These are phyloP conservation scores for Junonia oenone DNA, from an alignment of 2,888 invertebrate species.

Conservation along the genomic window DNA sequence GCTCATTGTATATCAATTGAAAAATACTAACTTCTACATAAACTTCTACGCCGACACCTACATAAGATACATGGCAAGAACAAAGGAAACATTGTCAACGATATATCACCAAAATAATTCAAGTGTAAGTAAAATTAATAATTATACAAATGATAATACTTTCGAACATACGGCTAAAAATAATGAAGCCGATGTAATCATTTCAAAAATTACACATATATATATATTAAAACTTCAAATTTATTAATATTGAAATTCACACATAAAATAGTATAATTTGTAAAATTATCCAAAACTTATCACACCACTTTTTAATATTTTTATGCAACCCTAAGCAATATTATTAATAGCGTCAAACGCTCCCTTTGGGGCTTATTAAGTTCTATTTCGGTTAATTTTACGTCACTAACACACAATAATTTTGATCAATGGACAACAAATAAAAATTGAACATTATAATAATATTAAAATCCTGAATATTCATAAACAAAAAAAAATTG, in stretches of 20 bases:
- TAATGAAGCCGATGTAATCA: conserved; percentile 44
- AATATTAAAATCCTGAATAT: conserved; percentile 78
- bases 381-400: conserved; percentile 75
- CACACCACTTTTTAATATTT: conserved; percentile 76
- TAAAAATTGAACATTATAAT: conserved; percentile 72
- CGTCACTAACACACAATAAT: conserved; percentile 77
- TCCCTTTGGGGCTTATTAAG: conserved; percentile 75
- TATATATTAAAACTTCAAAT: conserved; percentile 57
- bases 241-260: conserved; percentile 73
- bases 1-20: conserved; percentile 72
- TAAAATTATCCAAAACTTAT: conserved; percentile 80
- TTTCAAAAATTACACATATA: conserved; percentile 49
- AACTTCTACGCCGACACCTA: conserved; percentile 71
- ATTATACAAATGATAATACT: conserved; percentile 58
- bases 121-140: conserved; percentile 39
- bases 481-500: conserved; percentile 72
- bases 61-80: conserved; percentile 76
- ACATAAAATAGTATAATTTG: conserved; percentile 79
- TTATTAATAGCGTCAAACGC: conserved; percentile 76
- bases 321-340: conserved; percentile 78
- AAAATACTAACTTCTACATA: conserved; percentile 72
- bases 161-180: conserved; percentile 39
- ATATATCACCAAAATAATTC: conserved; percentile 59
- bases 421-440: conserved; percentile 78
- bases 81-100: conserved; percentile 67